phyloP scores from a whole-genome alignment of 2,888 invertebrate genomes.

The Lasioglossum lativentre region DNA sequence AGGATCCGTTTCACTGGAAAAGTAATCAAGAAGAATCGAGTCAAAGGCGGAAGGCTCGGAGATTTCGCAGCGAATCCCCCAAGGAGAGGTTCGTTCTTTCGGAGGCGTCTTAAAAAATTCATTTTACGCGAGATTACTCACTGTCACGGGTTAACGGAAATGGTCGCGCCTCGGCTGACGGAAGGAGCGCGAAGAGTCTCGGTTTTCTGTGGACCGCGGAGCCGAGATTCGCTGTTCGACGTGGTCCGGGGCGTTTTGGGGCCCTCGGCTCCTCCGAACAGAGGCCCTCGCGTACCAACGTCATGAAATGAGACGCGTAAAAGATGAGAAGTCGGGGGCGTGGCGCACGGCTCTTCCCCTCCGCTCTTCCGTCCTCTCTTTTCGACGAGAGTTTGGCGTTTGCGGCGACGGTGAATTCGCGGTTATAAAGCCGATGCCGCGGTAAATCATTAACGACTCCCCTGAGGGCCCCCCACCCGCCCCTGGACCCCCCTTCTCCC shows the following conservation, averaged over 20 bases:
- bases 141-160: constrained; percentile 44
- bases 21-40: constrained; percentile 1
- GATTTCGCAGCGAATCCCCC: constrained; percentile 23
- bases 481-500: neutral
- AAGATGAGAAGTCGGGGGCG: constrained; percentile 78
- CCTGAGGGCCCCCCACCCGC: constrained; percentile 16
- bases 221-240: constrained; percentile 47
- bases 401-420: constrained; percentile 71
- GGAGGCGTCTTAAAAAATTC: constrained; percentile 30
- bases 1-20: neutral
- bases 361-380: constrained; percentile 28
- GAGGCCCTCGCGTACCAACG: constrained; percentile 64
- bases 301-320: constrained; percentile 75
- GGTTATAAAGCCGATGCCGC: constrained; percentile 72
- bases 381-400: constrained; percentile 56
- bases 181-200: constrained; percentile 31
- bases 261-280: constrained; percentile 45
- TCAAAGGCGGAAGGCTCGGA: neutral
- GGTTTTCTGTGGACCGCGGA: constrained; percentile 30
- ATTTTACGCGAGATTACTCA: constrained; percentile 36
- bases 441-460: constrained; percentile 73
- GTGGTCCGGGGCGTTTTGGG: constrained; percentile 49
- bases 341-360: constrained; percentile 59
- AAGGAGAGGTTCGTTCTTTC: neutral
- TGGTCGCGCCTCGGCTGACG: constrained; percentile 13